phyloP scores from a whole-genome alignment of 2,113 vertebrate genomes.

The Trogon surrucura region DNA sequence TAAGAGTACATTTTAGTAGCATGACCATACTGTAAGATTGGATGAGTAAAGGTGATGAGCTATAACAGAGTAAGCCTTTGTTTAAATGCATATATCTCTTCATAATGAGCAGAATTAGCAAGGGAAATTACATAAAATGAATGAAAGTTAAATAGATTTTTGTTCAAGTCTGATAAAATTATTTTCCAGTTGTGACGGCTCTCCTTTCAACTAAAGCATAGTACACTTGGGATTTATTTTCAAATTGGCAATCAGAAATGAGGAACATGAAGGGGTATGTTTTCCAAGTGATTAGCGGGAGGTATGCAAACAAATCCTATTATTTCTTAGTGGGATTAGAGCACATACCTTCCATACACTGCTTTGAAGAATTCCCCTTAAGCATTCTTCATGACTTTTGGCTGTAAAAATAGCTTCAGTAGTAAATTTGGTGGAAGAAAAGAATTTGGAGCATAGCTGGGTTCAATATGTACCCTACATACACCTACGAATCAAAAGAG shows the following conservation, averaged over 20 bases:
- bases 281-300: slow-evolving; percentile 36
- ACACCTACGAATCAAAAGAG: background rate
- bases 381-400: background rate
- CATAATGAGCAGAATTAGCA: slow-evolving; percentile 60
- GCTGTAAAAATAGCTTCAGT: slow-evolving; percentile 3
- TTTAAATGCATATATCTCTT: slow-evolving; percentile 54
- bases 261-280: slow-evolving; percentile 13
- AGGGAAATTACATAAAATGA: slow-evolving; percentile 44
- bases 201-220: background rate
- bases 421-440: background rate
- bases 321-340: slow-evolving; percentile 52
- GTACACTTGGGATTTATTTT: slow-evolving; percentile 37
- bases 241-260: slow-evolving; percentile 27
- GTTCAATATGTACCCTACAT: background rate
- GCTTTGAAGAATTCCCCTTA: slow-evolving; percentile 55
- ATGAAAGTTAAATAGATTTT: slow-evolving; percentile 64
- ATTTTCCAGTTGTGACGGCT: background rate
- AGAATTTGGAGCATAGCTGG: background rate
- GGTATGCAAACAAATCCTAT: slow-evolving; percentile 55
- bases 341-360: background rate
- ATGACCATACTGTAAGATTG: slow-evolving; percentile 36
- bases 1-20: slow-evolving; percentile 31
- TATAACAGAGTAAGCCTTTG: slow-evolving; percentile 48
- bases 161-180: slow-evolving; percentile 65
- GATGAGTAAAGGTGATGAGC: slow-evolving; percentile 56